Percentiles rank a stretch among this genome's conserved stretches.
Evolutionary conservation across 2,888 invertebrate species (phyloP).

Genomic region (Callyntrura guangdongensis): DNA sequence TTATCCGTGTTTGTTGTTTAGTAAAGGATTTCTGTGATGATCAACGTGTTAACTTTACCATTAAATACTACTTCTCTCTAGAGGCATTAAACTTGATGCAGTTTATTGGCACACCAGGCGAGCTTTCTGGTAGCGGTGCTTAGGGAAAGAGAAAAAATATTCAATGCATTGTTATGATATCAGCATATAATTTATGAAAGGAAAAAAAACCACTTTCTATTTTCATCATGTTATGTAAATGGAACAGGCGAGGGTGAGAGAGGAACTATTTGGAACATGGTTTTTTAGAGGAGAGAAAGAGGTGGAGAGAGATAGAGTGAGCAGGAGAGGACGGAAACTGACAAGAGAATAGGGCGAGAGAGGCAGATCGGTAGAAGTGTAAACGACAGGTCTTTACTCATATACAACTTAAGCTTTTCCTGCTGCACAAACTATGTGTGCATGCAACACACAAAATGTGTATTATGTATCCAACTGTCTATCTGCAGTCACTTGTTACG

Average conservation of each 20-base stretch:
- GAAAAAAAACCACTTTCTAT: constrained; percentile 44
- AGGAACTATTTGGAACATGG: constrained; percentile 20
- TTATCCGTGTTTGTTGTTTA: not conserved
- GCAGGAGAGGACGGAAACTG: not conserved
- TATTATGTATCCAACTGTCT: constrained; percentile 4
- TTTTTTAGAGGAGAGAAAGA: constrained; percentile 27
- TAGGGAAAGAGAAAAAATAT: not conserved
- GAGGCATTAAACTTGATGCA: constrained; percentile 54
- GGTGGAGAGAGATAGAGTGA: not conserved
- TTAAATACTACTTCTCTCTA: constrained; percentile 2
- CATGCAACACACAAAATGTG: not conserved
- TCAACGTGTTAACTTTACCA: constrained; percentile 18
- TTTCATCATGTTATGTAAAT: constrained; percentile 53
- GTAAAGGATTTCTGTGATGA: constrained; percentile 2
- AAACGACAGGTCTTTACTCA: constrained; percentile 52
- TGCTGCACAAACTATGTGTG: no score
- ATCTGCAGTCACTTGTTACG: not conserved
- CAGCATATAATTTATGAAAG: constrained; percentile 40
- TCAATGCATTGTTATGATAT: constrained; percentile 27
- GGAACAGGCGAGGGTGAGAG: constrained; percentile 16
- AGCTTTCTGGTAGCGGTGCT: not conserved
- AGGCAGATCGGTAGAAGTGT: constrained; percentile 21
- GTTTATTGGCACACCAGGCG: constrained; percentile 32
- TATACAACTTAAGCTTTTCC: constrained; percentile 16
- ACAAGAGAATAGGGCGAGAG: constrained; percentile 5